Evolutionary conservation across 2,113 vertebrate genomes (phyloP), one percentile per base, ranked within the genome.

Genomic region (Abramis brama): DNA sequence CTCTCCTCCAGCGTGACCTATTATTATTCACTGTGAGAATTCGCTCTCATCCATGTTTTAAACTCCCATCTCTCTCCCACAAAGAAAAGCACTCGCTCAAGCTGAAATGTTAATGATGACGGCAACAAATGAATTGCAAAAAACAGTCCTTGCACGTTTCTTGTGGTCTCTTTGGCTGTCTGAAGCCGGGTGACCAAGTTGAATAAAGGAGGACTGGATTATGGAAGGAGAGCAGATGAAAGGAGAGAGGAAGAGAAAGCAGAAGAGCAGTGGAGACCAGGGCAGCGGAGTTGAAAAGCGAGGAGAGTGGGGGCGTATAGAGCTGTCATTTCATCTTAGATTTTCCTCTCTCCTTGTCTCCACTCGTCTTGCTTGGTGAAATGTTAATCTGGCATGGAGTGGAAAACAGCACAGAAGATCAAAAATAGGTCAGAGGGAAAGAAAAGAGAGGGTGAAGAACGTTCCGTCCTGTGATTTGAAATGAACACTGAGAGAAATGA

Each of bases 401-500:
- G 86, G 55, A 75, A 74, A 84, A 83, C 77, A 86, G 73, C 71
- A 82, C 62, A 52, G 73, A 77, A 47, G 50, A 86, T 90, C 85
- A 87, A 84, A 90, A 90, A 87, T 87, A 88, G 89, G 89, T 90
- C 89, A 90, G 79, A 77, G 76, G 85, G 59, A 86, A 87, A 83
- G 75, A 81, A 81, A 78, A 50, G 81, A 80, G 77, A 43, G 77
- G 43, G 73, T 52, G 85, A 85, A 25, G 82, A 84, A 79, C 12
- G 52, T 36, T 43, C 71, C 55, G 5, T 52, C 76, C 77, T 66
- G 39, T 85, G 83, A 75, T 79, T 83, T 45, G 52, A 77, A 47
- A 59, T 59, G 23, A 21, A 57, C 19, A 27, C 39, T 13, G 30
- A 45, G 62, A 57, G 21, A 27, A 50, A 33, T 60, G 9, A 73